phyloP scores from a whole-genome alignment of 2,797 vertebrate species.

The Florisuga fusca region DNA sequence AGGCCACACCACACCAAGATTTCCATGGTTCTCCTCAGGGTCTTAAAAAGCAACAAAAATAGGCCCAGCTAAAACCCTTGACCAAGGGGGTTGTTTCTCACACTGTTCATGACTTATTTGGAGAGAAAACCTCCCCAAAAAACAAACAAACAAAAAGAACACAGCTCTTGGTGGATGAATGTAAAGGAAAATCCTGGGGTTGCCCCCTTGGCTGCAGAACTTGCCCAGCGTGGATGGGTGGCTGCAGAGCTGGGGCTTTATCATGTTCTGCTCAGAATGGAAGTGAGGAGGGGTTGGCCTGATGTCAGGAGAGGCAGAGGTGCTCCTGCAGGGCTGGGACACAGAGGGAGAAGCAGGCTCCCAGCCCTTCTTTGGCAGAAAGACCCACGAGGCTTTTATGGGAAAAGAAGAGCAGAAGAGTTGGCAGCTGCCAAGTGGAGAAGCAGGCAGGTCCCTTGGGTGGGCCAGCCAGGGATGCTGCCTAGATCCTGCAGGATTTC shows the following conservation, averaged over 20 bases:
- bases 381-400: background rate
- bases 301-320: background rate
- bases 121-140: background rate
- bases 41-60: background rate
- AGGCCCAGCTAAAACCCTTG: background rate
- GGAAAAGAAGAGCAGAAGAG: background rate
- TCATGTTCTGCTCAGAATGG: background rate
- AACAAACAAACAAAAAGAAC: no score
- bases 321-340: background rate
- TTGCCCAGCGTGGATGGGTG: accelerated
- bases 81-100: background rate
- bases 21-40: background rate
- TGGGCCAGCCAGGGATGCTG: background rate
- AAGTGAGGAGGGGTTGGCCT: background rate
- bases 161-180: background rate
- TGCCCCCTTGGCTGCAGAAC: background rate
- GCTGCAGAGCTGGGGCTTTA: background rate
- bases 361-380: background rate
- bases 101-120: background rate
- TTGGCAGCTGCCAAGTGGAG: background rate
- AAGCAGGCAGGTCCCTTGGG: background rate
- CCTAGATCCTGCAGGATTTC: background rate
- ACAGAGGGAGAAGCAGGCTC: background rate
- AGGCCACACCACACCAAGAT: background rate
- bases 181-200: background rate